Evolutionary conservation across 2,888 invertebrate species (phyloP), one percentile per base, ranked within the genome.

Genomic region (Pyrrhosoma nymphula): DNA sequence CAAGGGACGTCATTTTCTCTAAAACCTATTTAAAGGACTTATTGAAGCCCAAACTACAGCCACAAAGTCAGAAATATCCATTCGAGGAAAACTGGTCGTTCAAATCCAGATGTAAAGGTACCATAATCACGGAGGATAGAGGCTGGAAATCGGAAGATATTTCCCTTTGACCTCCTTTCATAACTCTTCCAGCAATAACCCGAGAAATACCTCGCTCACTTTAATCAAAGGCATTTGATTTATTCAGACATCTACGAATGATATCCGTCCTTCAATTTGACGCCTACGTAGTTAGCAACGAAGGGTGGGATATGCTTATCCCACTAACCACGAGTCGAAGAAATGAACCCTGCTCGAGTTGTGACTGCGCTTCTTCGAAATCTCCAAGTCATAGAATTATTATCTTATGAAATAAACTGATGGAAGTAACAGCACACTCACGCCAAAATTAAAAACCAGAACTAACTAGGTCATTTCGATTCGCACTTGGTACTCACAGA

Each of bases 221-320:
- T 69, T 69, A 69, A 69, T n/a, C 69, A 69, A n/a, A n/a, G 69
- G 69, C 69, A n/a, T 69, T 69, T n/a, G 69, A 69, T 69, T 69
- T n/a, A 2, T 8, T n/a, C n/a, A 69, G 69, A 69, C 69, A n/a
- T 69, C 69, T 14, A 26, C n/a, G n/a, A 69, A 69, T n/a, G 69
- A 23, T 20, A 6, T 14, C 69, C 26, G 20, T 69, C 10, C n/a
- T 69, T 2, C 69, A 69, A n/a, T 69, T n/a, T 20, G 69, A 26
- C 26, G n/a, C n/a, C 69, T 69, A n/a, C 69, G 10, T n/a, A n/a
- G 69, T 69, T 23, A 69, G 69, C 69, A 12, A 10, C 69, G 69
- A n/a, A 1, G n/a, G 69, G 8, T n/a, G 69, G 69, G n/a, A 69
- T 26, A 0, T 26, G 20, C 69, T 69, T 60, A 60, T 20, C 60